Conservation (phyloP, 2,888 invertebrate species). For the Colostygia pectinataria region DNA sequence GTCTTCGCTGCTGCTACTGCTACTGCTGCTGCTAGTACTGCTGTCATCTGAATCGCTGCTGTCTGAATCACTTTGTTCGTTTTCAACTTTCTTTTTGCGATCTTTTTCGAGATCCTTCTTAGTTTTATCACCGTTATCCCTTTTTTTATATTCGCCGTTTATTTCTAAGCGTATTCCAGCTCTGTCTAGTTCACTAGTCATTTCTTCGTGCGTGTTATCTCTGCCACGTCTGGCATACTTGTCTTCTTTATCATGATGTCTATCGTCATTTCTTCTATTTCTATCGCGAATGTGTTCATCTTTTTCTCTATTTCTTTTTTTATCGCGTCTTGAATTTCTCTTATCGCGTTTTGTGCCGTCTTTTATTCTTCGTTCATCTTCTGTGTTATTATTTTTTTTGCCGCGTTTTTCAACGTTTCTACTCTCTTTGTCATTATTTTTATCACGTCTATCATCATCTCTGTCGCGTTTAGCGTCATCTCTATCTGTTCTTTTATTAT, state of each 20-base stretch:
- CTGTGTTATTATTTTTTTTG: slow-evolving; percentile 26
- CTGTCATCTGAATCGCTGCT: slow-evolving; percentile 24
- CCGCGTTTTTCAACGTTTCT: slow-evolving; percentile 26
- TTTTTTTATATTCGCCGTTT: slow-evolving; percentile 22
- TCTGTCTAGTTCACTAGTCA: slow-evolving; percentile 25
- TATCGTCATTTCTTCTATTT: slow-evolving; percentile 29
- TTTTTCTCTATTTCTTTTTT: slow-evolving; percentile 18
- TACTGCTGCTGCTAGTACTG: slow-evolving; percentile 17
- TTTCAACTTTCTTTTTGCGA: neutral
- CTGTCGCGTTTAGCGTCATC: slow-evolving; percentile 2
- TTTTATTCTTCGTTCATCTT: slow-evolving; percentile 28
- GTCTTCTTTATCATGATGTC: slow-evolving; percentile 21
- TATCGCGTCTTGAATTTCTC: slow-evolving; percentile 8
- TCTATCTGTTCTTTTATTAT: slow-evolving; percentile 6
- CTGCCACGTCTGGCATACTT: slow-evolving; percentile 11
- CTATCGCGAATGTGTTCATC: slow-evolving; percentile 33
- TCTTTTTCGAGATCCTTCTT: slow-evolving; percentile 4
- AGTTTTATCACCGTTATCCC: slow-evolving; percentile 2
- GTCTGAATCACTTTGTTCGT: slow-evolving; percentile 19
- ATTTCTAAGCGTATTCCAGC: slow-evolving; percentile 24
- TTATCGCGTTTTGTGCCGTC: slow-evolving; percentile 19
- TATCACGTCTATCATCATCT: slow-evolving; percentile 4
- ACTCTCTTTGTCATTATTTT: slow-evolving; percentile 29
- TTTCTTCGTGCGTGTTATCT: slow-evolving; percentile 17
- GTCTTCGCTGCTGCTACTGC: slow-evolving; percentile 24